Percentiles rank a stretch among this genome's conserved stretches.
Conservation (phyloP, 2,797 vertebrate genomes). For the Manis pentadactyla region DNA sequence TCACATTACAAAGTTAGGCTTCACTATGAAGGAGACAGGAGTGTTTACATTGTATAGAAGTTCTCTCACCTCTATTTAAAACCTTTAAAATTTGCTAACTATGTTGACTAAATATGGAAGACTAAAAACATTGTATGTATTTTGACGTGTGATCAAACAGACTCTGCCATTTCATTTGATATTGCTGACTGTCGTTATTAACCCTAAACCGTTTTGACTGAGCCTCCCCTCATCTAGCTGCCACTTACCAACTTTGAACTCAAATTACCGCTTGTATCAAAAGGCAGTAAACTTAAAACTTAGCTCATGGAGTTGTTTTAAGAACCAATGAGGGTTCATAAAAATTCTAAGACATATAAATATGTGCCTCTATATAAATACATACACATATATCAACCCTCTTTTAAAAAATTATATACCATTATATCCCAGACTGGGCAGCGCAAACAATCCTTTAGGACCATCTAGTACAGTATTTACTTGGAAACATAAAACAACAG, state of each 20-base stretch:
- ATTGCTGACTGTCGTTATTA: neutral
- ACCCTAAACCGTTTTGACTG: neutral
- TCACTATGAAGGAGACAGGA: neutral
- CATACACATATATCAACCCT: neutral
- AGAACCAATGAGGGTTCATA: neutral
- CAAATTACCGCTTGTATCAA: neutral
- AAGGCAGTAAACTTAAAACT: constrained; percentile 15
- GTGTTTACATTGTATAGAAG: neutral
- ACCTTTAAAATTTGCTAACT: neutral
- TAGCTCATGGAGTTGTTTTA: neutral
- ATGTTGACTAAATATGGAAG: neutral
- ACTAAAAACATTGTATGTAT: neutral
- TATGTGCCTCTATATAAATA: neutral
- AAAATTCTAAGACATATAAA: neutral
- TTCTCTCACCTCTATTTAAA: neutral
- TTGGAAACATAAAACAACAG: neutral
- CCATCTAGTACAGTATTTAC: neutral
- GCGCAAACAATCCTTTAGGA: neutral
- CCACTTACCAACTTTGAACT: neutral
- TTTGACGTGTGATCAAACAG: neutral
- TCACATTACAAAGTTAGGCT: neutral
- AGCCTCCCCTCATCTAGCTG: neutral
- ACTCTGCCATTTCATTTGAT: neutral
- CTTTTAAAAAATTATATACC: neutral
- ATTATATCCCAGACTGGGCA: neutral